A percentile compares a stretch with the other conserved stretches of the same genome.
Evolutionary conservation across 2,888 invertebrate species (phyloP).

Genomic region (Onthophagus sagittarius): DNA sequence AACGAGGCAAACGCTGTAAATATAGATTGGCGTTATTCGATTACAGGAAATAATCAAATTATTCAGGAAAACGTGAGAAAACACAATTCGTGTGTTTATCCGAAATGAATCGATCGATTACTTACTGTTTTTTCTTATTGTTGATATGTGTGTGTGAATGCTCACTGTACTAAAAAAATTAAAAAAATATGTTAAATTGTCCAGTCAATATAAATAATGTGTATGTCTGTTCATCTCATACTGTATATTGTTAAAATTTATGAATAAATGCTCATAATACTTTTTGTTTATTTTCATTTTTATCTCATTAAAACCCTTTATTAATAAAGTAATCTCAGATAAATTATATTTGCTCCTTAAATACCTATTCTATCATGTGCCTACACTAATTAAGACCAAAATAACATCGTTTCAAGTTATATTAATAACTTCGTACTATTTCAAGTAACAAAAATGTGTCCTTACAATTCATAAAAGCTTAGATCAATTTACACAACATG

Average conservation of each 20-base stretch:
- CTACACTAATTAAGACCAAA: too few species aligned
- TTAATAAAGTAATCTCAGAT: neutral
- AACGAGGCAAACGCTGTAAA: slow-evolving; percentile 1
- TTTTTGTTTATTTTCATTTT: slow-evolving; percentile 1
- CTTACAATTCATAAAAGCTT: too few species aligned
- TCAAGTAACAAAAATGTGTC: too few species aligned
- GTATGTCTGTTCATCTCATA: slow-evolving; percentile 50
- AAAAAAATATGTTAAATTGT: slow-evolving; percentile 47
- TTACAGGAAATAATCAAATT: slow-evolving; percentile 8
- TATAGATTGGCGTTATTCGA: neutral
- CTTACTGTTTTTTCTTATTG: slow-evolving; percentile 28
- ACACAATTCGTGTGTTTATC: neutral
- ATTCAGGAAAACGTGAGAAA: neutral
- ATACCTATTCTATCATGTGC: too few species aligned
- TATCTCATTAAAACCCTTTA: too few species aligned
- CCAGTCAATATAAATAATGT: slow-evolving; percentile 48
- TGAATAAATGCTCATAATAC: slow-evolving; percentile 42
- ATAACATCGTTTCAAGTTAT: too few species aligned
- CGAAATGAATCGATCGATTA: neutral
- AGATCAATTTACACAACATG: too few species aligned
- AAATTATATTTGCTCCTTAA: neutral
- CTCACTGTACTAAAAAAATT: slow-evolving; percentile 44
- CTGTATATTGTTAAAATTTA: slow-evolving; percentile 49
- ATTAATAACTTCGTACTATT: too few species aligned
- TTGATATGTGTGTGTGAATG: slow-evolving; percentile 38